phyloP scores from a whole-genome alignment of 2,797 vertebrate species.

The Sebastolobus alascanus region DNA sequence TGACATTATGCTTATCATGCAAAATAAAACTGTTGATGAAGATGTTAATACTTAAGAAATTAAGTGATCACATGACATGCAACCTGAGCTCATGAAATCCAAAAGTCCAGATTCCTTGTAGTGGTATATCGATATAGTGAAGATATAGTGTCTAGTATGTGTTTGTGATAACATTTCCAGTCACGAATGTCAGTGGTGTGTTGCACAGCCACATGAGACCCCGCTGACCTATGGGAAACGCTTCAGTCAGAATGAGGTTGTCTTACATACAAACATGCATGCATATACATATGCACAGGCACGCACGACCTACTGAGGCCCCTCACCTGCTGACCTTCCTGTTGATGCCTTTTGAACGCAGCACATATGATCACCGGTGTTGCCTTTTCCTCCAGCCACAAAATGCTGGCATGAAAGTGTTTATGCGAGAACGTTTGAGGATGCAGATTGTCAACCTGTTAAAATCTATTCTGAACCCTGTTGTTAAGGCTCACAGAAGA shows the following conservation, averaged over 20 bases:
- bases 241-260: conserved; percentile 47
- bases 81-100: background rate
- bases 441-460: background rate
- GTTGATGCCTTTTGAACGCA: conserved; percentile 22
- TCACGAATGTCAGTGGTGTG: conserved; percentile 8
- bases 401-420: conserved; percentile 30
- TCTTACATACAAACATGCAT: conserved; percentile 59
- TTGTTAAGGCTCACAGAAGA: conserved; percentile 12
- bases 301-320: conserved; percentile 2
- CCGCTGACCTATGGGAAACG: conserved; percentile 55
- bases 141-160: background rate
- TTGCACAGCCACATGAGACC: conserved; percentile 53
- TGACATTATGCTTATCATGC: background rate
- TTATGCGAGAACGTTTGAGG: conserved; percentile 19
- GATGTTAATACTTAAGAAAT: background rate
- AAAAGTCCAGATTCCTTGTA: background rate
- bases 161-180: conserved; percentile 8
- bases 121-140: background rate
- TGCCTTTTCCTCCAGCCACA: conserved; percentile 6
- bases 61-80: background rate
- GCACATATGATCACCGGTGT: conserved; percentile 6
- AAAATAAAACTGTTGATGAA: conserved; percentile 13
- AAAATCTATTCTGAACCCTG: conserved; percentile 37
- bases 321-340: conserved; percentile 14
- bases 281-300: conserved; percentile 14